Percentiles rank a stretch among this genome's conserved stretches.
Evolutionary conservation across 2,113 vertebrate species (phyloP).

Genomic region (Sphaerodactylus townsendi): DNA sequence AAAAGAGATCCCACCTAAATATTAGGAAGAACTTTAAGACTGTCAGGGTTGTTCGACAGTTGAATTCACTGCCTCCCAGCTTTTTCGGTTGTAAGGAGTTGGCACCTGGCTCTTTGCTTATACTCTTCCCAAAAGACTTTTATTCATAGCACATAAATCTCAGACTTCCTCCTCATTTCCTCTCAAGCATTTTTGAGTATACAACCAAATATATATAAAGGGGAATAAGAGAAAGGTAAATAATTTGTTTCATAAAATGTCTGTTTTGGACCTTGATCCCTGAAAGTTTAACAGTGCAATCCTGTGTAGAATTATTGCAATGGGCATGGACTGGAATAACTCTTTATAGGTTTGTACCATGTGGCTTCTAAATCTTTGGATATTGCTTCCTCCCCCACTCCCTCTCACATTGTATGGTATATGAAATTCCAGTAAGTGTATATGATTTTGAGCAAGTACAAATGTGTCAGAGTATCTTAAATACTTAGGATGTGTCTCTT

Average conservation of each 20-base stretch:
- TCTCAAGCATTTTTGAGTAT: not conserved
- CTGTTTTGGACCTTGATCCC: not conserved
- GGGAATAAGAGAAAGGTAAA: not conserved
- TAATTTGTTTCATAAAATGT: not conserved
- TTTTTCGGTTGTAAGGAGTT: not conserved
- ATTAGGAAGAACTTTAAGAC: too few species aligned
- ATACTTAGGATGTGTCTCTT: not conserved
- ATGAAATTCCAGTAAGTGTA: not conserved
- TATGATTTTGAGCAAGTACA: not conserved
- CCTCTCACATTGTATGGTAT: not conserved
- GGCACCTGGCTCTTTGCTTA: too few species aligned
- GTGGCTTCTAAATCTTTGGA: not conserved
- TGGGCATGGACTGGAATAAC: too few species aligned
- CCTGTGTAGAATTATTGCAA: too few species aligned
- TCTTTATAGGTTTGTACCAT: not conserved
- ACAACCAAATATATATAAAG: not conserved
- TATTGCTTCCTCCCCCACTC: not conserved
- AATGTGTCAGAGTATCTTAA: not conserved
- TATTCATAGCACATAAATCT: conserved; percentile 2
- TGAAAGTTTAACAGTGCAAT: not conserved
- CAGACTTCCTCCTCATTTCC: not conserved
- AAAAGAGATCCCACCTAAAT: too few species aligned
- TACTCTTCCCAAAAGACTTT: not conserved
- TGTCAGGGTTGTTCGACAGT: too few species aligned
- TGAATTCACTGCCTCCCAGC: too few species aligned